Evolutionary conservation across 2,113 vertebrate species (phyloP), one percentile per base, ranked within the genome.

Genomic region (Bettongia penicillata): DNA sequence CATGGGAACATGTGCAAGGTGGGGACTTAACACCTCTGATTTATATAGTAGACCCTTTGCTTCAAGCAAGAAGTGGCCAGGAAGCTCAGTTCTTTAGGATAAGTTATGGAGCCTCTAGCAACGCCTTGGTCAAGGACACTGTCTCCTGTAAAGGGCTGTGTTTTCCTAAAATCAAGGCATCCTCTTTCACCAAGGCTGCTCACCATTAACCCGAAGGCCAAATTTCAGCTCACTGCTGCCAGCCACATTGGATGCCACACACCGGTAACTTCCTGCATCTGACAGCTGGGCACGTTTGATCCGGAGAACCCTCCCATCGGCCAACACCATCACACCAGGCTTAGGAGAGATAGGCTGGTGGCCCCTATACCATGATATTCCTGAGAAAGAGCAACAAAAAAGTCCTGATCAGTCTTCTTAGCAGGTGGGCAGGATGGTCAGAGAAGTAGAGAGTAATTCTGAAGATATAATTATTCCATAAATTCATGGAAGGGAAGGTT

Each of bases 291-390:
- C 98, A 2, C 0, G 94, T 0, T 94, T 97, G 24, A 99, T 97
- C 93, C 48, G 68, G 93, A 99, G 97, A 19, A 0, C 89, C 91
- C 97, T 97, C 91, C 98, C 97, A 3, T 97, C 97, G 2, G 89
- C 94, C 52, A 98, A 97, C 23, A 98, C 91, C 0, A 0, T 52
- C 92, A 91, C 2, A 0, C 97, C 97, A 0, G 37, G 47, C 57
- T 55, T 0, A 0, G 92, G 37, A 0, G 3, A 92, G 57, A 98
- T 31, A 90, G 94, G 97, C 95, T 97, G 96, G 0, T 0, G 94
- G 11, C 97, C 98, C 97, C 98, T 98, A 96, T 97, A 99, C 99
- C 99, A 99, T 53, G 97, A 6, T 26, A 99, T 77, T 8, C 97
- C 99, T 99, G 94, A 2, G 68, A 92, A 47, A 92, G 11, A n/a